Conservation (phyloP, 2,113 vertebrate genomes). For the Ciconia boyciana region DNA sequence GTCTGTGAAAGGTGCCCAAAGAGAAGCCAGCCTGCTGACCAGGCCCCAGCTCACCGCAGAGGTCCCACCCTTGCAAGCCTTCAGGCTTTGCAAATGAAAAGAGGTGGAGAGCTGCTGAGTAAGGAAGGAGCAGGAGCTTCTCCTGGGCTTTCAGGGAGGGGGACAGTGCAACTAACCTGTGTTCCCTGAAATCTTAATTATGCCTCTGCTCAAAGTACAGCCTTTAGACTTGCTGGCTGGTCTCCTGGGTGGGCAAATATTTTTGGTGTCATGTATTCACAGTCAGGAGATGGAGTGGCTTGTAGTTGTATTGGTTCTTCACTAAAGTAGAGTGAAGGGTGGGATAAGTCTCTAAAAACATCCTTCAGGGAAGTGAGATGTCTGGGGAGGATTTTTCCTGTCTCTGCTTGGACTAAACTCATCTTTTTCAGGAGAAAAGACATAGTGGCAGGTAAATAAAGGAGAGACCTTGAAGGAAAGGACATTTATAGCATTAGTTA, state of each 20-base stretch:
- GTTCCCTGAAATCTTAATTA: not conserved
- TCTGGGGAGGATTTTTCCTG: not conserved
- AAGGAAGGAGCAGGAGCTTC: not conserved
- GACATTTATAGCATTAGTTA: not conserved
- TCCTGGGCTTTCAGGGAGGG: not conserved
- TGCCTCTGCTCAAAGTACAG: not conserved
- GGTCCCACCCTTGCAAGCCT: not conserved
- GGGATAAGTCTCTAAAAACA: not conserved
- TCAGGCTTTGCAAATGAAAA: not conserved
- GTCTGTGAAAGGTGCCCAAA: not conserved
- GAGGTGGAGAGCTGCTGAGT: not conserved
- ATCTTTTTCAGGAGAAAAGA: not conserved
- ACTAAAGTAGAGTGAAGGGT: not conserved
- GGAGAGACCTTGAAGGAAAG: constrained; percentile 19
- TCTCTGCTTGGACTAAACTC: not conserved
- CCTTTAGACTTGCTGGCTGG: not conserved
- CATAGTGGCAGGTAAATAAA: not conserved
- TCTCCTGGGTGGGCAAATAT: not conserved
- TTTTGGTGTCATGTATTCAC: not conserved
- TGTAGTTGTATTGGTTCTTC: not conserved
- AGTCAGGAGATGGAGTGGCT: not conserved
- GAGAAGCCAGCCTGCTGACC: not conserved
- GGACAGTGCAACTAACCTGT: not conserved
- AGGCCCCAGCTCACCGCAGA: not conserved
- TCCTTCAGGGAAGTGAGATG: not conserved